phyloP scores from a whole-genome alignment of 1,140 invertebrate genomes.

The Teleopsis dalmanni region DNA sequence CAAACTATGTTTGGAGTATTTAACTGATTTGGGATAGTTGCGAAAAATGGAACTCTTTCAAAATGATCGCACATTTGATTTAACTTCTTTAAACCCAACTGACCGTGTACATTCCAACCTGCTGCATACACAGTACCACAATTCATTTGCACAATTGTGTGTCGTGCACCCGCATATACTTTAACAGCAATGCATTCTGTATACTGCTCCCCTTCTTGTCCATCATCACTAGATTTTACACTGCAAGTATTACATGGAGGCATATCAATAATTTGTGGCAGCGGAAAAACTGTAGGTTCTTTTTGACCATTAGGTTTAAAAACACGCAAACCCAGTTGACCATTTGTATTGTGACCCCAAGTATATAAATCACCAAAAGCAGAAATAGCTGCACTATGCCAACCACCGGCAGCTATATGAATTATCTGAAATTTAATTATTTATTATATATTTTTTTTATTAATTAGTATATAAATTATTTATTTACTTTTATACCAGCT shows the following conservation, averaged over 20 bases:
- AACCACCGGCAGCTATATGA: constrained; percentile 68
- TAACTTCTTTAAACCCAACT: constrained; percentile 50
- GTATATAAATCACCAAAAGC: constrained; percentile 71
- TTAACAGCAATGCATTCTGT: constrained; percentile 46
- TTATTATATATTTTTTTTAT: not conserved
- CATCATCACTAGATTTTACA: constrained; percentile 21
- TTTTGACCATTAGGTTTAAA: constrained; percentile 30
- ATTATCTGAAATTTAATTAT: constrained; percentile 41
- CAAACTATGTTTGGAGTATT: constrained; percentile 17
- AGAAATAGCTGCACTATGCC: constrained; percentile 75
- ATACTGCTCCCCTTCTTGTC: not conserved
- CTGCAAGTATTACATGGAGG: constrained; percentile 39
- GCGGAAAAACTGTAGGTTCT: constrained; percentile 32
- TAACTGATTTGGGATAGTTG: not conserved
- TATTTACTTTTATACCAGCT: constrained; percentile 55
- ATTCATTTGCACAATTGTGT: constrained; percentile 55
- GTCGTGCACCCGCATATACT: constrained; percentile 59
- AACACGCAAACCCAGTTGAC: constrained; percentile 65
- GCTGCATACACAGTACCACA: constrained; percentile 58
- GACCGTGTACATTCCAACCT: constrained; percentile 68
- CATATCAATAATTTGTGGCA: constrained; percentile 32
- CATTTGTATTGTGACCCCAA: constrained; percentile 88
- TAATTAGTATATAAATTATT: not conserved
- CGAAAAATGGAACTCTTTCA: constrained; percentile 4
- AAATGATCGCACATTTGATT: constrained; percentile 21